Conservation (phyloP, 2,113 vertebrate species). For the Dunckerocampus dactyliophorus region DNA sequence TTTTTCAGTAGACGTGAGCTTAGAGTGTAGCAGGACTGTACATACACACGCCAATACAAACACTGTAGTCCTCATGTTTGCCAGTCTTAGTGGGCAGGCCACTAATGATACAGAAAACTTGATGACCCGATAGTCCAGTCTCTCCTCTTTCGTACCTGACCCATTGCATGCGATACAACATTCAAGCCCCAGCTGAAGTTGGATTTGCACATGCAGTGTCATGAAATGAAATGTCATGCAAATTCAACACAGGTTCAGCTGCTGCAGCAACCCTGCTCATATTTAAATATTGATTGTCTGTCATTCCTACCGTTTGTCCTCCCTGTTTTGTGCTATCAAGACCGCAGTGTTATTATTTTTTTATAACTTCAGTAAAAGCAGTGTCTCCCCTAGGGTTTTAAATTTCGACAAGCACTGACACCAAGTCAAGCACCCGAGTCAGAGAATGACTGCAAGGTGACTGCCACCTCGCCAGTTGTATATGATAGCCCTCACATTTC, state of each 20-base stretch:
- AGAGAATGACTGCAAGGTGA: no score
- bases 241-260: background rate
- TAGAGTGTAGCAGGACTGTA: background rate
- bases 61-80: slow-evolving; percentile 21
- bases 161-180: background rate
- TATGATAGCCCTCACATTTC: no score
- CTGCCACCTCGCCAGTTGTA: no score
- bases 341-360: no score
- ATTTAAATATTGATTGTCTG: background rate
- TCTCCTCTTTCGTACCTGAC: background rate
- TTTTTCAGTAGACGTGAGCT: slow-evolving; percentile 2
- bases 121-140: no score
- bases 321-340: no score
- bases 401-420: no score
- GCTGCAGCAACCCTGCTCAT: background rate
- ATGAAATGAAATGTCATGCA: background rate
- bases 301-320: background rate
- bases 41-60: background rate
- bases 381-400: no score
- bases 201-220: background rate
- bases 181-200: background rate
- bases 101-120: background rate
- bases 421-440: no score
- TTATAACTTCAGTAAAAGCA: no score
- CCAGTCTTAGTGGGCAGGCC: slow-evolving; percentile 1